phyloP scores from a whole-genome alignment of 2,113 vertebrate genomes.

The Pan troglodytes region NHGRI_mPanTro3-v2.1_pri NC_072403.2:44349501-44350000 shows the following conservation, averaged over 20 bases:
- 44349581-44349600: conserved; percentile 37
- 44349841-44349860: no score
- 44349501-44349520: neutral
- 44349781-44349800: conserved; percentile 3
- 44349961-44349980: no score
- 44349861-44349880: no score
- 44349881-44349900: no score
- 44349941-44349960: no score
- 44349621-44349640: conserved; percentile 24
- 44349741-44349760: neutral
- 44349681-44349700: neutral
- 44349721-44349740: neutral
- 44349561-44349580: neutral
- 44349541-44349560: neutral
- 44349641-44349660: neutral
- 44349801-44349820: no score
- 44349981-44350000: no score
- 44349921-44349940: no score
- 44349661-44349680: conserved; percentile 35
- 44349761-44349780: conserved; percentile 23
- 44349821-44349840: no score
- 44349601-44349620: neutral
- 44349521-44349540: neutral
- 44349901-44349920: no score
- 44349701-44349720: neutral